Evolutionary conservation across 1,140 invertebrate genomes (phyloP).

Genomic region (Drosophila kikkawai): DNA sequence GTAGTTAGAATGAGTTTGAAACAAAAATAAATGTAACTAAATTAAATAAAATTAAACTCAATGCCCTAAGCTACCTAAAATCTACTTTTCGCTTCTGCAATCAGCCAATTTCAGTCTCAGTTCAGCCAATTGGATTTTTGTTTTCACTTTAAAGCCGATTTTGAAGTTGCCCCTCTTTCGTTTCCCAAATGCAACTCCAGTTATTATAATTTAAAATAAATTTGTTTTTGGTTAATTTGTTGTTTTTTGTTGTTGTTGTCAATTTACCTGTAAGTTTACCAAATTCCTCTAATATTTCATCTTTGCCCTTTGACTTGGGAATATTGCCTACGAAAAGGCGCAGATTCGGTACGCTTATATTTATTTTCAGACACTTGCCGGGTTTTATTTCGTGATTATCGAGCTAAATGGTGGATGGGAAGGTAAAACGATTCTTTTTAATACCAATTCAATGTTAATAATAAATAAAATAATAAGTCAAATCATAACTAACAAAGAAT

Average conservation of each 20-base stretch:
- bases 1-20: slow-evolving; percentile 47
- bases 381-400: slow-evolving; percentile 99
- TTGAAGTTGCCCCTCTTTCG: slow-evolving; percentile 30
- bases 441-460: slow-evolving; percentile 77
- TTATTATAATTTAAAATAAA: slow-evolving; percentile 71
- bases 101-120: slow-evolving; percentile 62
- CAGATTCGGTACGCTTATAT: slow-evolving; percentile 99
- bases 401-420: slow-evolving; percentile 91
- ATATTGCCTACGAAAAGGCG: slow-evolving; percentile 99
- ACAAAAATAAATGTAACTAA: slow-evolving; percentile 19
- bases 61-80: slow-evolving; percentile 24
- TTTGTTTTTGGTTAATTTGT: slow-evolving; percentile 86
- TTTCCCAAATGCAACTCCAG: slow-evolving; percentile 30
- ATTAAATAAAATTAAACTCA: slow-evolving; percentile 26
- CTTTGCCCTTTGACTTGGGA: slow-evolving; percentile 99
- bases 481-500: slow-evolving; percentile 39
- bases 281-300: slow-evolving; percentile 99
- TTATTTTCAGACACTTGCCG: slow-evolving; percentile 99
- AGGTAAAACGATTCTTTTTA: slow-evolving; percentile 75
- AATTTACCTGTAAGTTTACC: slow-evolving; percentile 99
- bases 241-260: slow-evolving; percentile 26
- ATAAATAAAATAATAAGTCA: slow-evolving; percentile 56
- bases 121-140: slow-evolving; percentile 84
- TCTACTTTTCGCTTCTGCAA: slow-evolving; percentile 13
- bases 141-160: slow-evolving; percentile 81